phyloP scores from a whole-genome alignment of 2,797 vertebrate species.

The Poecilia velifera region DNA sequence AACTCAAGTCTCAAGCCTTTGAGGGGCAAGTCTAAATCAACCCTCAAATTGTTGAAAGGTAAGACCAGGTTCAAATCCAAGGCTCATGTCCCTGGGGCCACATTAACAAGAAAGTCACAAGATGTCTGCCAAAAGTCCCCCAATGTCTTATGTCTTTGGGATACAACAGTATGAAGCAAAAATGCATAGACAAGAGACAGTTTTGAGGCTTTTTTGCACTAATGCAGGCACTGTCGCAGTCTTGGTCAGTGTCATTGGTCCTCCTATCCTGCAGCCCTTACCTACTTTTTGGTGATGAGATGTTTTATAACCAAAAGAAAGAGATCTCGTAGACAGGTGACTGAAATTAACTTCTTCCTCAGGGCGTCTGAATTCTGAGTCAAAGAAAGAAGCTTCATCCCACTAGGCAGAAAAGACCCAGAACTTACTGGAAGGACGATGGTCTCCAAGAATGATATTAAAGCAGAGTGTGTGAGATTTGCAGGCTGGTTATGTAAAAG shows the following conservation, averaged over 20 bases:
- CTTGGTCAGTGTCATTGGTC: not conserved
- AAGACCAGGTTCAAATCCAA: not conserved
- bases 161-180: not conserved
- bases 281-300: not conserved
- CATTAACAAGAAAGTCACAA: not conserved
- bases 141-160: not conserved
- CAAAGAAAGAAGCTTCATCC: not conserved
- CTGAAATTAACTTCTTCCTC: not conserved
- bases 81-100: not conserved
- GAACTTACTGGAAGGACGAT: not conserved
- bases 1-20: not conserved
- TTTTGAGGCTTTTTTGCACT: not conserved
- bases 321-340: not conserved
- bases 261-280: not conserved
- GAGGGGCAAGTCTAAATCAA: not conserved
- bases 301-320: not conserved
- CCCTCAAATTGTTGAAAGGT: not conserved
- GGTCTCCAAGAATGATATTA: not conserved
- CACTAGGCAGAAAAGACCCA: not conserved
- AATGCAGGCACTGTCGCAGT: not conserved
- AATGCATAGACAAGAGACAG: not conserved
- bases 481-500: not conserved
- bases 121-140: not conserved
- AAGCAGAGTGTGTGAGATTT: not conserved
- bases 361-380: not conserved